These are phyloP conservation scores for Craseonycteris thonglongyai DNA, from an alignment of 2,113 vertebrate species.

Conservation along the genomic window DNA sequence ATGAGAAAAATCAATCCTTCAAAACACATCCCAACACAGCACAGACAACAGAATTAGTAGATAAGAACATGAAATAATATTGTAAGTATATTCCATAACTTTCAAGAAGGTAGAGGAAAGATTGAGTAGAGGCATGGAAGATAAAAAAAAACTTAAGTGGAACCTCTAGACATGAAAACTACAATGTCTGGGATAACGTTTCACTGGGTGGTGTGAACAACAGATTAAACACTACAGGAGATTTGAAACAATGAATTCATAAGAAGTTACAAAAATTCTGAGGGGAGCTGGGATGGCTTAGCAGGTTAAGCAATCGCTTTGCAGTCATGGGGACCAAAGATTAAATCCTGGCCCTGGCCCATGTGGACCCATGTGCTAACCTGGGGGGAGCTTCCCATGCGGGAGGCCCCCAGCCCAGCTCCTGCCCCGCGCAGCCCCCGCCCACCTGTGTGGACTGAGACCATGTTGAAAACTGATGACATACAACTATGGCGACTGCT, in stretches of 20 bases:
- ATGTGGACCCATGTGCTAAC: too few relatives aligned
- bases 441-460: too few relatives aligned
- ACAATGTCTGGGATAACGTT: neutral
- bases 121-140: neutral
- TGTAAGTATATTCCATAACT: neutral
- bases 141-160: neutral
- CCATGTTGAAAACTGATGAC: too few relatives aligned
- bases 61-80: neutral
- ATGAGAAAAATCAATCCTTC: neutral
- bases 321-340: too few relatives aligned
- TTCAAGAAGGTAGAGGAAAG: neutral
- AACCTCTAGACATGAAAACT: neutral
- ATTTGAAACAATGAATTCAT: neutral
- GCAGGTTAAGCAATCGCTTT: too few relatives aligned
- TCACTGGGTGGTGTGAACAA: neutral
- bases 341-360: too few relatives aligned
- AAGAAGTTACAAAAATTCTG: neutral
- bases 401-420: too few relatives aligned
- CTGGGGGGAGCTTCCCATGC: too few relatives aligned
- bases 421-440: too few relatives aligned
- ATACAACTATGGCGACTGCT: too few relatives aligned
- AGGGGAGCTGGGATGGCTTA: too few relatives aligned
- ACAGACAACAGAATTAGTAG: neutral
- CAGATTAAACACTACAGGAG: neutral
- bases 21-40: neutral